Conservation (phyloP, 2,113 vertebrate genomes). For the Pachyramphus minor region DNA sequence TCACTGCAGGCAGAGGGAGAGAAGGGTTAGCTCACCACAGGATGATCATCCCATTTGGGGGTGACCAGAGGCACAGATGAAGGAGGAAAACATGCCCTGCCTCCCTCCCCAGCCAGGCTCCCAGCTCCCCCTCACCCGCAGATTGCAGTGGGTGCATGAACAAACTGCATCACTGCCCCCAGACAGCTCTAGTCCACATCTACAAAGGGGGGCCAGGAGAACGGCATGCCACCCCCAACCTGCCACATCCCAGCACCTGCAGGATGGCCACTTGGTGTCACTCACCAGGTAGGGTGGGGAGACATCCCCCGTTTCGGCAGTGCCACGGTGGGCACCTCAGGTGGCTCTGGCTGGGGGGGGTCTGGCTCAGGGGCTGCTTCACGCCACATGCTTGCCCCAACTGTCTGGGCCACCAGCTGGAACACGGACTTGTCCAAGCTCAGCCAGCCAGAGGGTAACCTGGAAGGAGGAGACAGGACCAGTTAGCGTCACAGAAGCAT, state of each 20-base stretch:
- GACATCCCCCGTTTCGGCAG: background rate
- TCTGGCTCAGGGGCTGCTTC: slow-evolving; percentile 63
- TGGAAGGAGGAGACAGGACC: slow-evolving; percentile 33
- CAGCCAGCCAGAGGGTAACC: slow-evolving; percentile 91
- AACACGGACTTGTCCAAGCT: slow-evolving; percentile 87
- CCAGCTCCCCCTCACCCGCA: background rate
- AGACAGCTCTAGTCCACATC: rapidly evolving
- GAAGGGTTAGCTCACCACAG: background rate
- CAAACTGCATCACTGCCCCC: background rate
- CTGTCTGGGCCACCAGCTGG: slow-evolving; percentile 84
- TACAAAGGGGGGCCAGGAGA: background rate
- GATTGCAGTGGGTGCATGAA: background rate
- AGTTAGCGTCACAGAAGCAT: rapidly evolving
- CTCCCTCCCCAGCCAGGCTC: background rate
- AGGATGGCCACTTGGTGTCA: background rate
- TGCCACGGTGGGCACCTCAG: background rate
- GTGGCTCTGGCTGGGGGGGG: background rate
- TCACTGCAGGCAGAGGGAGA: slow-evolving; percentile 71
- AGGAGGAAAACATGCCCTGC: rapidly evolving
- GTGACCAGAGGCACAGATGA: background rate
- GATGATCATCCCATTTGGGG: background rate
- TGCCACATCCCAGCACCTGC: background rate
- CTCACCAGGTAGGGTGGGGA: slow-evolving; percentile 65
- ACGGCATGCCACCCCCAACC: background rate
- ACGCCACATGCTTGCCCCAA: slow-evolving; percentile 78